A percentile compares a stretch with the other conserved stretches of the same genome.
phyloP scores from a whole-genome alignment of 2,113 vertebrate genomes.

The Pyxicephalus adspersus region DNA sequence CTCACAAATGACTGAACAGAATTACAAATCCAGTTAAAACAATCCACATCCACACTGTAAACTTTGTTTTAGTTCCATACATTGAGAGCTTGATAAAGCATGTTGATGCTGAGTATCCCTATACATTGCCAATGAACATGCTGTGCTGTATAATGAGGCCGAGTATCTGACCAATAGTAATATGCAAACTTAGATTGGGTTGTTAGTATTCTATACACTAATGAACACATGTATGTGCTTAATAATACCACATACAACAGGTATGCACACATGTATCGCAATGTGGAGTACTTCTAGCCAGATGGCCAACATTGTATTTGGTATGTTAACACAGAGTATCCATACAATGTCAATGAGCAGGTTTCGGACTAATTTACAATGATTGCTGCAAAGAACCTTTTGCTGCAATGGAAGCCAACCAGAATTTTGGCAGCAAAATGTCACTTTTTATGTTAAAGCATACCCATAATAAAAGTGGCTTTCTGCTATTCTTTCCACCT shows the following conservation, averaged over 20 bases:
- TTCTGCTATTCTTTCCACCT: too few relatives aligned
- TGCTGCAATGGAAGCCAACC: too few relatives aligned
- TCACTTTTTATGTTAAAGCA: too few relatives aligned
- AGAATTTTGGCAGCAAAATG: too few relatives aligned
- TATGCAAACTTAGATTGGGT: slow-evolving; percentile 9
- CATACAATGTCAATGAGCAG: neutral
- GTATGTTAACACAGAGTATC: slow-evolving; percentile 5
- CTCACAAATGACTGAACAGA: too few relatives aligned
- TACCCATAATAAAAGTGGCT: too few relatives aligned
- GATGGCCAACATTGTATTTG: neutral
- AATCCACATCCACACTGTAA: too few relatives aligned
- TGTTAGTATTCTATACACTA: slow-evolving; percentile 7
- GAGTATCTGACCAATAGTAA: slow-evolving; percentile 17
- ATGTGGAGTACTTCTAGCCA: neutral
- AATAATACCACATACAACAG: neutral
- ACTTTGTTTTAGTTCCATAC: too few relatives aligned
- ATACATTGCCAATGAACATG: slow-evolving; percentile 6
- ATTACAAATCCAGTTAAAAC: too few relatives aligned
- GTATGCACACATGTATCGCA: neutral
- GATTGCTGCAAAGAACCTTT: too few relatives aligned
- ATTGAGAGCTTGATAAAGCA: neutral
- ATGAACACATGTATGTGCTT: neutral
- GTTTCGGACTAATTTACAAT: too few relatives aligned
- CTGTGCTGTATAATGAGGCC: slow-evolving; percentile 22
- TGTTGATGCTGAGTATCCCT: slow-evolving; percentile 17